These are phyloP conservation scores for Drosophila nigricruria DNA, from an alignment of 2,888 invertebrate species.

Conservation along the genomic window DNA sequence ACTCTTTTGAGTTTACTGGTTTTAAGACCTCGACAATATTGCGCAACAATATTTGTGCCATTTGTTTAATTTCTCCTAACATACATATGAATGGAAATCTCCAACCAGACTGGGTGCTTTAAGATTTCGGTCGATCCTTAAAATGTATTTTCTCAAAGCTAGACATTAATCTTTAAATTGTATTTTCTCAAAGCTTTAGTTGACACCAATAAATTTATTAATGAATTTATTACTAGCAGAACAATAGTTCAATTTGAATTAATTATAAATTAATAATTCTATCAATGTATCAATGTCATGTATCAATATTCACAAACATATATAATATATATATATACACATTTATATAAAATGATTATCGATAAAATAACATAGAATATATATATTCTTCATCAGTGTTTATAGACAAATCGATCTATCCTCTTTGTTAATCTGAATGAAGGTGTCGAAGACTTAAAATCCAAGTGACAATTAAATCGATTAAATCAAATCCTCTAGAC, in stretches of 20 bases:
- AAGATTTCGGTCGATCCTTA: slow-evolving; percentile 32
- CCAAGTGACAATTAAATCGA: no score
- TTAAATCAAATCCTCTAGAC: no score
- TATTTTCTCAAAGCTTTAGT: slow-evolving; percentile 14
- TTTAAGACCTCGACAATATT: slow-evolving; percentile 56
- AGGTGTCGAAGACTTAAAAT: no score
- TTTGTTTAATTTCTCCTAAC: slow-evolving; percentile 76
- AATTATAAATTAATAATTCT: neutral
- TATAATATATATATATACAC: no score
- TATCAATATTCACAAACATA: no score
- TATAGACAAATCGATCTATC: no score
- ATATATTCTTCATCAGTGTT: no score
- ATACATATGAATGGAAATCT: slow-evolving; percentile 51
- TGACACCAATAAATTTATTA: neutral
- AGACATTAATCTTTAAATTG: slow-evolving; percentile 40
- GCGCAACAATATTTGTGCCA: slow-evolving; percentile 79
- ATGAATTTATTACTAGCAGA: no score
- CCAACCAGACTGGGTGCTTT: slow-evolving; percentile 12
- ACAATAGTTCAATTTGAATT: neutral
- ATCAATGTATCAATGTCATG: no score
- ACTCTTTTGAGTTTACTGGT: slow-evolving; percentile 52
- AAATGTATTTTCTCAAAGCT: slow-evolving; percentile 29
- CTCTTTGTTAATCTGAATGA: no score
- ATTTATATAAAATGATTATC: no score
- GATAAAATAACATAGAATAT: no score